Base-by-base conservation (phyloP, 2,888 invertebrate species). In the Siphlonurus alternatus region DNA sequence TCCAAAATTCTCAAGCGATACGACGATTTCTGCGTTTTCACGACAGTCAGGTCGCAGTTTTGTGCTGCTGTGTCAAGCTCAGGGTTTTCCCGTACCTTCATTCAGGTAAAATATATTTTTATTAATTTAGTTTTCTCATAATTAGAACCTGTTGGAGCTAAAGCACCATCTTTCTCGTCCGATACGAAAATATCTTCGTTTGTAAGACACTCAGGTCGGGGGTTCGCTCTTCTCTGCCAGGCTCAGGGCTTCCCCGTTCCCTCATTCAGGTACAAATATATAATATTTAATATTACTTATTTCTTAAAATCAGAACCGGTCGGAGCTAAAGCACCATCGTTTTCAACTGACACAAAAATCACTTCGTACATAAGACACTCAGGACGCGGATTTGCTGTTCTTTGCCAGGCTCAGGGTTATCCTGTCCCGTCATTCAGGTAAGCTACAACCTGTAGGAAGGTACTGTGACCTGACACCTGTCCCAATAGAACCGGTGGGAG, bases 341-440 rank as follows among this genome's bases (percentile, higher is more conserved):
- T 84, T 76, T 81, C 83, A 54, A 77, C 80, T 65, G 81, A 82
- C 70, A 67, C 67, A 87, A 79, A 82, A 72, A 77, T 80, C 73
- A 79, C 83, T 69, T 84, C 84, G 74, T 86, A 85, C 74, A 83
- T 83, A 73, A 81, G 86, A 74, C 78, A 76, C 71, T 78, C 78
- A 67, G 80, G 80, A 69, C 81, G 81, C 72, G 81, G 70, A 64
- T 67, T 84, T 72, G 82, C 80, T 69, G 75, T 88, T 72, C 79
- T 87, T 73, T 88, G 88, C 75, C 87, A 86, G 74, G 86, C 88
- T 69, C 88, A 89, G 80, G 88, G 86, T 70, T 86, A 82, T 76
- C 88, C 88, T 70, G 82, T 85, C 73, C 83, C 83, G 67, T 76
- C 79, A 73, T 86, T 84, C 82, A 86, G 84, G 86, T 86, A 83